phyloP scores from a whole-genome alignment of 2,888 invertebrate genomes.

The Dexiosoma caninum region DNA sequence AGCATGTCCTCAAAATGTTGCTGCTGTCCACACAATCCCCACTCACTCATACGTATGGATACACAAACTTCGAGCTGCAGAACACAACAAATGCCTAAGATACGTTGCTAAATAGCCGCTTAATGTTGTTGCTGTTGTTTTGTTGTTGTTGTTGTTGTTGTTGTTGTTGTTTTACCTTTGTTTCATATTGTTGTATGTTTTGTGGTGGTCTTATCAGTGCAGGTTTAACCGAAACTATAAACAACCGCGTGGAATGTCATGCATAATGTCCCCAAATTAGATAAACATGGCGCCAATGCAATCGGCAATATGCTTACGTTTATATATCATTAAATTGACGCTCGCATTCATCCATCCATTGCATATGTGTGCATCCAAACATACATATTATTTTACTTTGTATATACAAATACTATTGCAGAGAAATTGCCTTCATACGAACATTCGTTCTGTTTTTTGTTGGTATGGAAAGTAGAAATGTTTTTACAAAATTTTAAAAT shows the following conservation, averaged over 20 bases:
- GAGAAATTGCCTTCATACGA: neutral
- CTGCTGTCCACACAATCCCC: neutral
- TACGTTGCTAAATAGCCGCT: conserved; percentile 33
- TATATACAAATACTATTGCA: neutral
- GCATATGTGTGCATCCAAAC: neutral
- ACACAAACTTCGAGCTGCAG: conserved; percentile 1
- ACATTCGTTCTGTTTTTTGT: conserved; percentile 1
- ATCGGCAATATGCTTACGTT: conserved; percentile 61
- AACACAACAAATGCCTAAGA: conserved; percentile 3
- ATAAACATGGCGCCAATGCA: conserved; percentile 63
- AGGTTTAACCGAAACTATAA: conserved; percentile 77
- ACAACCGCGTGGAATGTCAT: conserved; percentile 78
- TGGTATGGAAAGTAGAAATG: neutral
- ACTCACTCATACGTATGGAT: neutral
- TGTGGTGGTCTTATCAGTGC: conserved; percentile 72
- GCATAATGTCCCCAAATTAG: conserved; percentile 76
- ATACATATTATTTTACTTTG: neutral
- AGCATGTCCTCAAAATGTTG: neutral
- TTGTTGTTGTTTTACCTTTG: conserved; percentile 16
- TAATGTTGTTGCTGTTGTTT: conserved; percentile 17
- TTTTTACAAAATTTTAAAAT: neutral
- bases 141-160: conserved; percentile 34
- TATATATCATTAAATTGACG: conserved; percentile 50
- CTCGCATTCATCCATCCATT: conserved; percentile 2
- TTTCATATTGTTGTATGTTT: conserved; percentile 37